Evolutionary conservation across 2,888 invertebrate species (phyloP), one percentile per base, ranked within the genome.

Genomic region (Desoria tigrina): DNA sequence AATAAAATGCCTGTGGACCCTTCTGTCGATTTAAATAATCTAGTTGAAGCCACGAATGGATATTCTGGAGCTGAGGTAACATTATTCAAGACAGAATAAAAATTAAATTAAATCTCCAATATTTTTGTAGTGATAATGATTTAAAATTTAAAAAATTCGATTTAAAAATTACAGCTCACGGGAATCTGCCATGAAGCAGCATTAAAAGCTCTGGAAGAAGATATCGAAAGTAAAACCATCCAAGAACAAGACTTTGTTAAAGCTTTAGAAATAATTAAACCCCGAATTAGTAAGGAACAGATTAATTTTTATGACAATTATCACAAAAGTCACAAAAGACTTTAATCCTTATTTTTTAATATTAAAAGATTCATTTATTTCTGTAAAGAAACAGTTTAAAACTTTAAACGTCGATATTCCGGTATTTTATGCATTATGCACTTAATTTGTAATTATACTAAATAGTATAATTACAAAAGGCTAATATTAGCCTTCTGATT

Each of bases 131-230:
- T 63, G 50, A 23, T 26, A 49, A 23, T 42, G 26, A 9, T 1
- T 9, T 57, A 3, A 39, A 23, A 53, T 9, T 24, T 23, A 32
- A n/a, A 28, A n/a, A n/a, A 28, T n/a, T 53, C 21, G 18, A 59
- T 28, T 62, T 39, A 54, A 57, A 61, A 61, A 24, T 60, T 71
- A 23, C 77, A 84, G 84, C 79, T 86, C 4, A 80, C 83, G 11
- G 93, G 94, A 0, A 84, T 97, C 1, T 96, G 96, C 78, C 89
- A 93, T 69, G 94, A 95, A 81, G 96, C 97, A 7, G 96, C 92
- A 0, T 82, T 94, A 79, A 86, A 85, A 78, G 92, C 94, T 1
- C 80, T 96, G 54, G 90, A 92, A 78, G 88, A 88, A 75, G 85
- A 87, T 79, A 81, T 93, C 1, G 81, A 87, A 7, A 86, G 87